Base-by-base conservation (phyloP, 2,888 invertebrate genomes). In the Spodoptera picta region DNA sequence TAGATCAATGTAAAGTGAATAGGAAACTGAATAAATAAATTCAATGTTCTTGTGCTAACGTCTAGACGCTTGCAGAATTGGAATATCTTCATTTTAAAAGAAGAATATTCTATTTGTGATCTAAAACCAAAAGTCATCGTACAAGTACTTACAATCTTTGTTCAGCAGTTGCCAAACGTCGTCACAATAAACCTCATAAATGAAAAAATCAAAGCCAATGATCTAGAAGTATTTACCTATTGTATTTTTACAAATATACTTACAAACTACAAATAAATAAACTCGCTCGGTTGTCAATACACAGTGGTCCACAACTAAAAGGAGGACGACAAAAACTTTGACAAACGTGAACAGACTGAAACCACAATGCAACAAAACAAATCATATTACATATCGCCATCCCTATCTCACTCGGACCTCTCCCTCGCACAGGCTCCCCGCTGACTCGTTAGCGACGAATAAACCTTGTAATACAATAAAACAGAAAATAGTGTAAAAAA, bases 401-500 rank as follows among this genome's bases (percentile, higher is more conserved):
- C 87, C 70, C 85, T 63, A 59, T 87, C 83, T 60, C 50, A 58
- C 67, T 10, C 61, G 23, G 12, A 65, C 65, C 60, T 87, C 87
- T 86, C 86, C 24, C 83, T 86, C 83, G 41, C 80, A 69, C 84
- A 77, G 87, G 80, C 87, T 86, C 89, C 91, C 91, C 86, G 89
- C 88, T 83, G 92, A 83, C 92, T 93, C 93, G 93, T 93, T 93
- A 93, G 89, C 84, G 83, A 85, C 81, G 86, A 89, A 90, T 92
- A 92, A 92, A 92, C 87, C 86, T 82, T 85, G 87, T 90, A 92
- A 92, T 88, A 92, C 89, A 93, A 93, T 92, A 87, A 91, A 89
- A 90, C 83, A 87, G 87, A 88, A 91, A 91, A 92, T 90, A 88
- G 85, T 87, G 86, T 87, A 92, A 93, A 92, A 92, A 92, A 89